Percentiles rank a stretch among this genome's conserved stretches.
Evolutionary conservation across 2,888 invertebrate species (phyloP).

Genomic region (Allygus modestus): DNA sequence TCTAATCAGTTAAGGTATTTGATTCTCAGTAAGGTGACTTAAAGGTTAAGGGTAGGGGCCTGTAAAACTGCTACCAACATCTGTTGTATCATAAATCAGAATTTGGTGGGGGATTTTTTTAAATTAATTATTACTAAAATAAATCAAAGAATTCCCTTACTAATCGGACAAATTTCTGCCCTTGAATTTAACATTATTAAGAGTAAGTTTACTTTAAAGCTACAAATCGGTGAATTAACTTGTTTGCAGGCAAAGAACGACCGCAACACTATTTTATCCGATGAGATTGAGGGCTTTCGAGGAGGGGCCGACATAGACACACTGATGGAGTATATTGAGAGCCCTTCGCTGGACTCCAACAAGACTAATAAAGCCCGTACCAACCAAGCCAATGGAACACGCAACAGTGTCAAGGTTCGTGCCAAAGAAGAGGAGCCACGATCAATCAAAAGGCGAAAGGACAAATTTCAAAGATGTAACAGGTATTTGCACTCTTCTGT

Average conservation of each 20-base stretch:
- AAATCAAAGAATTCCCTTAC: no score
- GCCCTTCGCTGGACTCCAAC: constrained; percentile 65
- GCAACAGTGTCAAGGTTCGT: constrained; percentile 74
- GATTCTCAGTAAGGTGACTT: no score
- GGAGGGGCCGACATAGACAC: constrained; percentile 87
- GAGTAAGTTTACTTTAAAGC: no score
- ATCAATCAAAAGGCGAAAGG: constrained; percentile 70
- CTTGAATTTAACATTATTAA: no score
- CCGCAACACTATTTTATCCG: constrained; percentile 74
- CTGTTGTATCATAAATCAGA: no score
- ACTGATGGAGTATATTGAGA: constrained; percentile 86
- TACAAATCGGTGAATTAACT: no score
- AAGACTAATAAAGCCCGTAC: constrained; percentile 70
- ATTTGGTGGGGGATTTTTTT: no score
- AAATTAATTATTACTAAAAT: no score
- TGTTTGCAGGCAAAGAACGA: constrained; percentile 72
- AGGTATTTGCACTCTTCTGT: constrained; percentile 20
- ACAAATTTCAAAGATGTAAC: constrained; percentile 83
- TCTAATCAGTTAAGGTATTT: no score
- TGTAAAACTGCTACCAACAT: no score
- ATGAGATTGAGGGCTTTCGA: constrained; percentile 87
- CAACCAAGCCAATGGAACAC: constrained; percentile 72
- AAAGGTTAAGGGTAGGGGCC: no score
- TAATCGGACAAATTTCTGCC: no score
- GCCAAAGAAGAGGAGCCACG: constrained; percentile 73